Conservation (phyloP, 1,140 invertebrate species). For the Calephelis nemesis region DNA sequence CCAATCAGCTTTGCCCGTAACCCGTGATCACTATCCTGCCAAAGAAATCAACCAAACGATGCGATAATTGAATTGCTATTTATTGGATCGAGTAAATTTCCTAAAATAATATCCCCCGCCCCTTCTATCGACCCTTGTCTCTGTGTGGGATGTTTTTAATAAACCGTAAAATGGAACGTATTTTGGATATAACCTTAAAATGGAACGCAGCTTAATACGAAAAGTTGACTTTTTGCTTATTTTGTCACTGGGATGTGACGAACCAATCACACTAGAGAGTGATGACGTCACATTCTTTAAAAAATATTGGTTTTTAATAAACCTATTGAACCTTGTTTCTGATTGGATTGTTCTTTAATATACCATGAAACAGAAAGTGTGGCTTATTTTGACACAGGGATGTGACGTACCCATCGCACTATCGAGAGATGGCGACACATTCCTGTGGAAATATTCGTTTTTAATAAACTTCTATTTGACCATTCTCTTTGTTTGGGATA, state of each 20-base stretch:
- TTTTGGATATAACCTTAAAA: neutral
- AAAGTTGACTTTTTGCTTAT: neutral
- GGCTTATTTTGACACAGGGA: too few relatives aligned
- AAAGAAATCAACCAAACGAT: constrained; percentile 9
- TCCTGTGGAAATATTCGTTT: too few relatives aligned
- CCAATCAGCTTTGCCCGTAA: neutral
- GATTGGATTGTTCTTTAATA: too few relatives aligned
- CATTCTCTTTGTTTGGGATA: too few relatives aligned
- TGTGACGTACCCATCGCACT: too few relatives aligned
- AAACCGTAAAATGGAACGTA: constrained; percentile 3
- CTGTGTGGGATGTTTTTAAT: constrained; percentile 11
- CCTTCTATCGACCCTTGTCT: constrained; percentile 10
- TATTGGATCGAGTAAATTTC: constrained; percentile 13
- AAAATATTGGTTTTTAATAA: too few relatives aligned
- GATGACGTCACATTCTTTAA: too few relatives aligned
- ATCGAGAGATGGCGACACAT: too few relatives aligned
- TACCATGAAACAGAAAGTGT: too few relatives aligned
- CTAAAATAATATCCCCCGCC: constrained; percentile 9
- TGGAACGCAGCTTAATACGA: neutral
- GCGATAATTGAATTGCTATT: constrained; percentile 5
- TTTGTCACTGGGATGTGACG: neutral
- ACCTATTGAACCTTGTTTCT: too few relatives aligned
- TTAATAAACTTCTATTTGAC: too few relatives aligned
- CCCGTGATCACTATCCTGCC: neutral
- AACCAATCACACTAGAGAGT: too few relatives aligned